Conservation (phyloP, 2,888 invertebrate species). For the Lapara coniferarum region DNA sequence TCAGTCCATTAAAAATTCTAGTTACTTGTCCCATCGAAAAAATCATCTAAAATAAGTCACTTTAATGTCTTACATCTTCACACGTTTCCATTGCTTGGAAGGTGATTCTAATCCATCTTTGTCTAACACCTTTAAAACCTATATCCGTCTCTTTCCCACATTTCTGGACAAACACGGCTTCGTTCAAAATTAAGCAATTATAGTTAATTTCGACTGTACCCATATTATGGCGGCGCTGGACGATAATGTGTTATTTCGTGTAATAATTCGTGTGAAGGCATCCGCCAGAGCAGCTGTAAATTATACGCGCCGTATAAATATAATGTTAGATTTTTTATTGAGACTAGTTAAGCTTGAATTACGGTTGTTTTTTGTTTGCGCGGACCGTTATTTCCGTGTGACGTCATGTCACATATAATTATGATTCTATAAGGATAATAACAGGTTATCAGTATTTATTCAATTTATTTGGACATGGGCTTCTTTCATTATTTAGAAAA, state of each 20-base stretch:
- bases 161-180: slow-evolving; percentile 27
- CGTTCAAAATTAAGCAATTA: slow-evolving; percentile 82
- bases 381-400: neutral
- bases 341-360: slow-evolving; percentile 19
- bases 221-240: slow-evolving; percentile 74
- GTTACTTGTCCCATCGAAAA: neutral
- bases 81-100: slow-evolving; percentile 28
- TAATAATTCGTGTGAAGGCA: slow-evolving; percentile 82
- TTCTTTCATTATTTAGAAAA: no score
- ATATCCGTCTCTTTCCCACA: slow-evolving; percentile 10
- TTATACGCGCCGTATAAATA: slow-evolving; percentile 52
- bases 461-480: no score
- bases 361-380: slow-evolving; percentile 6
- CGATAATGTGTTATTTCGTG: slow-evolving; percentile 81
- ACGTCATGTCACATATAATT: neutral
- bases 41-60: slow-evolving; percentile 26
- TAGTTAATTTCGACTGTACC: slow-evolving; percentile 81
- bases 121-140: slow-evolving; percentile 5
- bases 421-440: no score
- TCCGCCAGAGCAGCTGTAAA: slow-evolving; percentile 81
- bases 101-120: slow-evolving; percentile 19
- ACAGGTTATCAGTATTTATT: no score
- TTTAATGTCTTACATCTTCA: slow-evolving; percentile 28
- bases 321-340: slow-evolving; percentile 25
- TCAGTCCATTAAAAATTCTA: no score